These are phyloP conservation scores for Pantherophis alleghaniensis DNA, from an alignment of 2,797 vertebrate genomes.

Conservation along the genomic window DNA sequence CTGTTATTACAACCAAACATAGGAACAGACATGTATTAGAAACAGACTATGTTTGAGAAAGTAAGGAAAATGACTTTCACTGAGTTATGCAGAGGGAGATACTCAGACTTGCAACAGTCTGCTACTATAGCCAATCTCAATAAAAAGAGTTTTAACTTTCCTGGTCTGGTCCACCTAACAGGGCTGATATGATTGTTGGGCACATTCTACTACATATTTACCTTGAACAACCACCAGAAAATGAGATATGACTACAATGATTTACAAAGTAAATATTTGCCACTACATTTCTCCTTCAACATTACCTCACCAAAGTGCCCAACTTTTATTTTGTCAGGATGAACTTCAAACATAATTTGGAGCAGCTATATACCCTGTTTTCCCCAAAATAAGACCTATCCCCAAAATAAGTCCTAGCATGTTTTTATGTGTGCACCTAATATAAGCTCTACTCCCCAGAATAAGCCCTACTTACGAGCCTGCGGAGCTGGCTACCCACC, in stretches of 20 bases:
- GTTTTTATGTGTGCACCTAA: no score
- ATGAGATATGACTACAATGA: not conserved
- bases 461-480: no score
- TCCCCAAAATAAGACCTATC: no score
- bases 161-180: not conserved
- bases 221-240: not conserved
- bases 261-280: not conserved
- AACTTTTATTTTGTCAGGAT: not conserved
- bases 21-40: not conserved
- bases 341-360: not conserved
- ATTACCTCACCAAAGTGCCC: not conserved
- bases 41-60: not conserved
- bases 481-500: no score
- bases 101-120: not conserved
- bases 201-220: not conserved
- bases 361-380: not conserved
- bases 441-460: no score
- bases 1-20: not conserved
- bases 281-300: not conserved
- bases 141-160: not conserved
- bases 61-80: not conserved
- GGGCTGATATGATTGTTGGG: not conserved
- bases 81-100: not conserved
- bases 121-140: not conserved
- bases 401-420: no score